Evolutionary conservation across 30 jellyfish, hydroid and myxozoan species (phyloP), one percentile per base, ranked within the genome.

Genomic region (Catostylus mosaicus): DNA sequence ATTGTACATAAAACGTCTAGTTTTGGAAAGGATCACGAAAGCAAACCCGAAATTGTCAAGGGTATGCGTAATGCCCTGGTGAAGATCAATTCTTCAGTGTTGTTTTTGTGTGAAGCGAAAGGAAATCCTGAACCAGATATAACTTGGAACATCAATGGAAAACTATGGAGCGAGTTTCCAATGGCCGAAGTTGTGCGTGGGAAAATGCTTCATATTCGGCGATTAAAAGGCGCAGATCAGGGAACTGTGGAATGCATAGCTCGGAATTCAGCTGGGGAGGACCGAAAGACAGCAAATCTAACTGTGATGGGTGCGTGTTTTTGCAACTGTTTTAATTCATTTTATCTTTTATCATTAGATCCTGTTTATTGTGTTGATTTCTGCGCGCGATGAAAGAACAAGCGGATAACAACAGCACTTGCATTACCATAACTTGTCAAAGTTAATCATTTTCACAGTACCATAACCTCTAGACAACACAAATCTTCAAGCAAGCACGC

Each of bases 221-320:
- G 24, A 11, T 52, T 31, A 31, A 16, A 50, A 50, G 20, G 2
- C 5, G 22, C 77, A 31, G 26, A 65, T 29, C 26, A 43, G 11
- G 77, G 77, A 1, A 16, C n/a, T 0, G 52, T 65, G 3, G 54
- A 26, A 29, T 65, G 77, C 77, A 26, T 65, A 7, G 77, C 77
- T 65, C 20, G 33, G 24, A 65, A 65, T 65, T 29, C 50, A 26
- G 22, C 8, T 19, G 77, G 77, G 16, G 26, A 37, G 50, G 77
- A 65, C 52, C 19, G 54, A 37, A 30, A 30, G 54, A 31, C 77
- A 1, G 77, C 56, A 4, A 65, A 65, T 31, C 77, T 65, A 1
- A 65, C 77, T 19, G 24, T 65, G 26, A 22, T 65, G 26, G 77
- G 77, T 65, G 31, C 6, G 77, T n/a, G n/a, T n/a, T n/a, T n/a